Evolutionary conservation across 2,888 invertebrate genomes (phyloP).

Genomic region (Masnerella sp.): DNA sequence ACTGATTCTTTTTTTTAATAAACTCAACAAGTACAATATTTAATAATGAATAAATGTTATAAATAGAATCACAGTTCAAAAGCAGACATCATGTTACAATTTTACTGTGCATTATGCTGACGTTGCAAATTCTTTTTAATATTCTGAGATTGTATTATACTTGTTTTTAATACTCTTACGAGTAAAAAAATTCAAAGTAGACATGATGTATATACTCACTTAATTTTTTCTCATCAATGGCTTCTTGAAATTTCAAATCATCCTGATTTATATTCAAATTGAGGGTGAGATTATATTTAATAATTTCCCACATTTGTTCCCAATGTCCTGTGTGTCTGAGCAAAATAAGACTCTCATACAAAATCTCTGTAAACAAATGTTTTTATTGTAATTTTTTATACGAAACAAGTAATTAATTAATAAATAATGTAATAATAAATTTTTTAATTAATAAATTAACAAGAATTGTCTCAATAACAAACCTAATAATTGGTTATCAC

Average conservation of each 20-base stretch:
- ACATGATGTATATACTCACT: no score
- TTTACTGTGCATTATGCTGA: no score
- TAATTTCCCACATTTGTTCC: constrained; percentile 86
- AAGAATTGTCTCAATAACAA: no score
- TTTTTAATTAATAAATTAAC: neutral
- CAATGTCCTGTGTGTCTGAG: constrained; percentile 85
- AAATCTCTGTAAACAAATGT: constrained; percentile 71
- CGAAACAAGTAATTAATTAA: neutral
- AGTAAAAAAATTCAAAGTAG: no score
- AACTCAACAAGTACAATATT: no score
- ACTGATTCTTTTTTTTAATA: no score
- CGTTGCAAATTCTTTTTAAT: no score
- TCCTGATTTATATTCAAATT: constrained; percentile 78
- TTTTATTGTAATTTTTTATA: no score
- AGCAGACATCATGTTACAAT: no score
- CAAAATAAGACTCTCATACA: constrained; percentile 80
- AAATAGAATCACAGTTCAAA: no score
- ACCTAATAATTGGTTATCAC: constrained; percentile 71
- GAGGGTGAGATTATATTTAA: constrained; percentile 84
- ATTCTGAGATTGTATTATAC: no score
- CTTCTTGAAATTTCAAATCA: constrained; percentile 65
- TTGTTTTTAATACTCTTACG: neutral
- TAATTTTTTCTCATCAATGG: constrained; percentile 78
- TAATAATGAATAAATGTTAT: no score
- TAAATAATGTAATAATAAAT: neutral